phyloP scores from a whole-genome alignment of 1,140 invertebrate genomes.

The Lasioglossum baleicum region DNA sequence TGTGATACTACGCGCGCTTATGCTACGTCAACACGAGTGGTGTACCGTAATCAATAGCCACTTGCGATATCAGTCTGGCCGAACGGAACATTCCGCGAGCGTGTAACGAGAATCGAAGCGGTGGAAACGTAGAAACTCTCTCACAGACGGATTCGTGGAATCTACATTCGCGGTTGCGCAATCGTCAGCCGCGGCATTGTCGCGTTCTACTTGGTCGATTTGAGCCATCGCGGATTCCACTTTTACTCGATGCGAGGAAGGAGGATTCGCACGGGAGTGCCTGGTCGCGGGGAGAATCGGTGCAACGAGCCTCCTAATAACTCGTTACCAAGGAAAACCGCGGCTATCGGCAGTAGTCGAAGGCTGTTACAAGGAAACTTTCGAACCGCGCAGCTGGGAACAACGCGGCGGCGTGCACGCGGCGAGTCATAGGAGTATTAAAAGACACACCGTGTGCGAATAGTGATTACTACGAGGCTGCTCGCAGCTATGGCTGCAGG shows the following conservation, averaged over 20 bases:
- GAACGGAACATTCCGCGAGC: no score
- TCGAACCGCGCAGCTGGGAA: conserved; percentile 25
- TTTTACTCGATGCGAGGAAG: conserved; percentile 9
- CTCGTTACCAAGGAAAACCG: conserved; percentile 48
- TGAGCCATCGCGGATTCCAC: background rate
- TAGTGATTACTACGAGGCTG: conserved; percentile 72
- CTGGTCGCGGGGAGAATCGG: conserved; percentile 11
- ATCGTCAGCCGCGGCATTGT: no score
- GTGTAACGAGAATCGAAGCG: no score
- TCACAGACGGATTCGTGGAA: no score
- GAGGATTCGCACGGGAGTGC: no score
- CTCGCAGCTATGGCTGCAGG: conserved; percentile 66
- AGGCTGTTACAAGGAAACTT: conserved; percentile 49
- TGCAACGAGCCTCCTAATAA: background rate
- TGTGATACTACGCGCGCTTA: no score
- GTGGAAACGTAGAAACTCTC: no score
- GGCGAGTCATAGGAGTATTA: conserved; percentile 57
- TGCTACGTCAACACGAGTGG: no score
- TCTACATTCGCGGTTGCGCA: no score
- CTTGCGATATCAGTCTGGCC: no score
- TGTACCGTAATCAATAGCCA: no score
- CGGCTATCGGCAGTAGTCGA: conserved; percentile 42
- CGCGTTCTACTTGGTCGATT: background rate
- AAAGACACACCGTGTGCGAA: conserved; percentile 68
- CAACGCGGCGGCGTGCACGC: conserved; percentile 14